Evolutionary conservation across 2,113 vertebrate genomes (phyloP).

Genomic region (Orientallactaga bullata): DNA sequence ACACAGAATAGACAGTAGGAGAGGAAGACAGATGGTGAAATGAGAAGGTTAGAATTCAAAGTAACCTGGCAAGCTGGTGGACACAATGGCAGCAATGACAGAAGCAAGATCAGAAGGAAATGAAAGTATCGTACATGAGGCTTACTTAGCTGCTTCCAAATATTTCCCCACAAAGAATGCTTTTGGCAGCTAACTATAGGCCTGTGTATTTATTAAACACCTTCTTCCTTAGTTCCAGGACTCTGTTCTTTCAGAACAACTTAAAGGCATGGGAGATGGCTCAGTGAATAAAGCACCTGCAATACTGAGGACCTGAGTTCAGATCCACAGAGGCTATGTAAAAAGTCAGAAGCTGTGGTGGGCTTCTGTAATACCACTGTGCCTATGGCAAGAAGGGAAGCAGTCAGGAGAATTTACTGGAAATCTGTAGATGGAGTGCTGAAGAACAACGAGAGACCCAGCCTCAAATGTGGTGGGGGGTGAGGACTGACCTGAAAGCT

Average conservation of each 20-base stretch:
- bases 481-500: background rate
- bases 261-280: too few relatives aligned
- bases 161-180: background rate
- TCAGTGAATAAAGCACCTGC: too few relatives aligned
- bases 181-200: background rate
- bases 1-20: conserved; percentile 8
- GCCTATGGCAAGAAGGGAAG: too few relatives aligned
- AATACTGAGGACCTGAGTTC: too few relatives aligned
- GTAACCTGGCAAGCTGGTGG: conserved; percentile 56
- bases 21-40: conserved; percentile 70
- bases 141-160: background rate
- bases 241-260: conserved; percentile 10
- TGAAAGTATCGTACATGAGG: conserved; percentile 9
- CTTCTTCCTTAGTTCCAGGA: background rate
- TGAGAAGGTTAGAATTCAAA: conserved; percentile 53
- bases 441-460: too few relatives aligned
- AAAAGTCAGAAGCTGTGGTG: too few relatives aligned
- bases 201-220: background rate
- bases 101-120: conserved; percentile 56
- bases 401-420: too few relatives aligned
- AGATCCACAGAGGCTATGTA: too few relatives aligned
- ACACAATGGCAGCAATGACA: conserved; percentile 44
- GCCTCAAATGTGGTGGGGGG: background rate
- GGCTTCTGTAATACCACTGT: too few relatives aligned
- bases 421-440: too few relatives aligned